Conservation (phyloP, 1,140 invertebrate genomes). For the Cydia fagiglandana region DNA sequence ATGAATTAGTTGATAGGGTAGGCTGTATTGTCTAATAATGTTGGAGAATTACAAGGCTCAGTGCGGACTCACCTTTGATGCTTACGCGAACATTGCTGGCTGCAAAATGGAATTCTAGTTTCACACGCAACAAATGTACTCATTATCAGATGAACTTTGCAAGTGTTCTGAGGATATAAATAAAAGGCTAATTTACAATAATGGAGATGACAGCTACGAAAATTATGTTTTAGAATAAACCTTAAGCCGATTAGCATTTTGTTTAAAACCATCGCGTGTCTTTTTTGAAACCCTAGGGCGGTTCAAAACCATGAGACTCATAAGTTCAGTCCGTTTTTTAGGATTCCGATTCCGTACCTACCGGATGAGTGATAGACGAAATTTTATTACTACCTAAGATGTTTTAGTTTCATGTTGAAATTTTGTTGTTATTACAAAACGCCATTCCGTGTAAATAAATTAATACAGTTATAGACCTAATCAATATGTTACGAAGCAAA, state of each 20-base stretch:
- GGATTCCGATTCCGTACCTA: no score
- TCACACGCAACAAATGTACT: conserved; percentile 77
- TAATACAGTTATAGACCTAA: no score
- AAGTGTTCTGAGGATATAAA: conserved; percentile 33
- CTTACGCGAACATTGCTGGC: conserved; percentile 61
- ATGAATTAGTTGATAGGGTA: background rate
- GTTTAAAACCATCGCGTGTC: no score
- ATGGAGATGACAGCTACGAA: conserved; percentile 35
- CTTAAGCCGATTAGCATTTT: background rate
- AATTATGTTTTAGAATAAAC: conserved; percentile 33
- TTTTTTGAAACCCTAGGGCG: no score
- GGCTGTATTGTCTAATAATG: background rate
- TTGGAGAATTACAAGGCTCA: conserved; percentile 16
- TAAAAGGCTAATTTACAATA: conserved; percentile 43
- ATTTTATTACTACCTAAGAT: no score
- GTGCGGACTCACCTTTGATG: conserved; percentile 56
- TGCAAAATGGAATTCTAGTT: conserved; percentile 77
- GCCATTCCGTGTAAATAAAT: no score
- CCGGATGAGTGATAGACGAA: no score
- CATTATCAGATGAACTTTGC: conserved; percentile 75
- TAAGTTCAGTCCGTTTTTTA: no score
- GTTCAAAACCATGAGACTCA: no score
- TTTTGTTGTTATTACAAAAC: no score
- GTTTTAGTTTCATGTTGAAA: no score
- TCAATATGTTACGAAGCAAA: background rate